Percentiles rank a stretch among this genome's conserved stretches.
Conservation (phyloP, 2,797 vertebrate species). For the Ispidina lecontei region DNA sequence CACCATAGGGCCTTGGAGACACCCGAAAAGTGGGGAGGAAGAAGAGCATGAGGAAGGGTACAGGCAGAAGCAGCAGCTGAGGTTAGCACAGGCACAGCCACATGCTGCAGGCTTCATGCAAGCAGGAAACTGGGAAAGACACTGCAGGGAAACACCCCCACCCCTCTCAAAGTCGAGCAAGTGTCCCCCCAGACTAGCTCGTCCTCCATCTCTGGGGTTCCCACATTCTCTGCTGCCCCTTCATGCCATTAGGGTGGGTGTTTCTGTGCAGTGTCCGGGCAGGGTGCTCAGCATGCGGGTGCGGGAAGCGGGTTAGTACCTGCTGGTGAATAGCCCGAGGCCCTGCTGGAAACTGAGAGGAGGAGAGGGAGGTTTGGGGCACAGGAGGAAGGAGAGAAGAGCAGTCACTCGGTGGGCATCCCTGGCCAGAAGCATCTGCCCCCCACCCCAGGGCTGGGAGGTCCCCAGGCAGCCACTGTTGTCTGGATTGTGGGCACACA, state of each 20-base stretch:
- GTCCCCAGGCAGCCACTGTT: not conserved
- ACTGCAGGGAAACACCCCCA: conserved; percentile 41
- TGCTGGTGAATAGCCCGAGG: conserved; percentile 89
- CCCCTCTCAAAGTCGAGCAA: rapidly evolving
- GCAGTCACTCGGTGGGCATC: conserved; percentile 45
- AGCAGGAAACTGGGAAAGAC: not conserved
- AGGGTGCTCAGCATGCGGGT: conserved; percentile 32
- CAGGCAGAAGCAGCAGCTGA: not conserved
- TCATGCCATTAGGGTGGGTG: not conserved
- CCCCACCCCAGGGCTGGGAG: not conserved
- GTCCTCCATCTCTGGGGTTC: not conserved
- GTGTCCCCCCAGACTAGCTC: not conserved
- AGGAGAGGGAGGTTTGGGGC: conserved; percentile 74
- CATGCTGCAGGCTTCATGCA: conserved; percentile 67
- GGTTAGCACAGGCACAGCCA: conserved; percentile 55
- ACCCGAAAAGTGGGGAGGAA: not conserved
- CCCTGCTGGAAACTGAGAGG: conserved; percentile 87
- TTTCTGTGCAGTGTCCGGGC: conserved; percentile 38
- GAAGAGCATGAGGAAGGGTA: not conserved
- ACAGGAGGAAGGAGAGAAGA: conserved; percentile 69
- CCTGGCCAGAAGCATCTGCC: rapidly evolving
- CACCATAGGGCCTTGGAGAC: not conserved
- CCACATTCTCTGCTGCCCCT: not conserved
- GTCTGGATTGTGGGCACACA: rapidly evolving
- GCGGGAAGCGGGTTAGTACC: conserved; percentile 78